These are phyloP conservation scores for Odontomachus brunneus DNA, from an alignment of 1,140 invertebrate species.

Conservation along the genomic window DNA sequence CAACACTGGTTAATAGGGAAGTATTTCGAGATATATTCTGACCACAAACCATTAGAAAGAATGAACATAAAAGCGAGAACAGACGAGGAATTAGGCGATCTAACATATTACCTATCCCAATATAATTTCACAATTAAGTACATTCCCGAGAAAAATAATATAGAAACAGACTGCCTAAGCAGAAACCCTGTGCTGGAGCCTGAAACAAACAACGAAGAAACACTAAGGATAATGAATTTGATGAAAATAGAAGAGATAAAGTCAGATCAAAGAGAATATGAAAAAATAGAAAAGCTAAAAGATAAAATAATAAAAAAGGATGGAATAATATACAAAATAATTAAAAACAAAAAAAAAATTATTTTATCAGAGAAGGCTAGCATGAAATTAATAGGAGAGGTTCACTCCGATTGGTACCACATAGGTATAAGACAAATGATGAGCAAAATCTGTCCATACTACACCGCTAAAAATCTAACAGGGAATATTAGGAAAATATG, in stretches of 20 bases:
- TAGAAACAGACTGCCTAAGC: slow-evolving; percentile 37
- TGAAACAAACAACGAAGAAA: not conserved
- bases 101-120: too few species aligned
- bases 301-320: not conserved
- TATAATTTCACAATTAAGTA: slow-evolving; percentile 10
- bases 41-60: slow-evolving; percentile 5
- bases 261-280: not conserved
- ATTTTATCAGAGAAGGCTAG: not conserved
- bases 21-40: not conserved
- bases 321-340: not conserved
- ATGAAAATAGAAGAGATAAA: slow-evolving; percentile 9
- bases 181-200: slow-evolving; percentile 10
- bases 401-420: not conserved
- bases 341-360: slow-evolving; percentile 7
- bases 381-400: not conserved
- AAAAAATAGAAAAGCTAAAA: not conserved
- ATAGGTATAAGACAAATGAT: not conserved
- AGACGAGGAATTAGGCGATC: too few species aligned
- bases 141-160: slow-evolving; percentile 6
- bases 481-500: slow-evolving; percentile 21
- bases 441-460: not conserved
- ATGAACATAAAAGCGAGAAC: too few species aligned
- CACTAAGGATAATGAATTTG: not conserved
- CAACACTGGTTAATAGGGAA: slow-evolving; percentile 15
- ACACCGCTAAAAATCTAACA: not conserved